A percentile compares a stretch with the other conserved stretches of the same genome.
These are phyloP conservation scores for Sabatieria punctata DNA, from an alignment of 2,888 invertebrate genomes.

Conservation along the genomic window DNA sequence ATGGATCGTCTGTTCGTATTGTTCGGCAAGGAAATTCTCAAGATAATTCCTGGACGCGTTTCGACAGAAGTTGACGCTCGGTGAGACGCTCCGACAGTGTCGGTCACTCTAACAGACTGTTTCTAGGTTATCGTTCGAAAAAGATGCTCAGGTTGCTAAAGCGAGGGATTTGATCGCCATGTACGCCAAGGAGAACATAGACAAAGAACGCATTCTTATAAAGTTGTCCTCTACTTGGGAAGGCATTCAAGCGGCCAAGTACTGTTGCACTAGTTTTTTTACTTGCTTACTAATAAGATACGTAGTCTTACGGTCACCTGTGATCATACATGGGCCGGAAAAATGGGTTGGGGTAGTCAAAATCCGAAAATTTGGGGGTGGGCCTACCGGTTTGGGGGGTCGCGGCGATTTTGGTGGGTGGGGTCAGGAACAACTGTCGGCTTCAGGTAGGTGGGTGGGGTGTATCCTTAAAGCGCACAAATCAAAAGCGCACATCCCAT, in stretches of 20 bases:
- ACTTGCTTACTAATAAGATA: too few species aligned
- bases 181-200: slow-evolving; percentile 72
- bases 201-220: slow-evolving; percentile 80
- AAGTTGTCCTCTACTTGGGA: slow-evolving; percentile 99
- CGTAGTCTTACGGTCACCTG: too few species aligned
- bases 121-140: slow-evolving; percentile 75
- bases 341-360: too few species aligned
- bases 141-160: slow-evolving; percentile 69
- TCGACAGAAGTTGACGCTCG: slow-evolving; percentile 91
- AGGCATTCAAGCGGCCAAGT: slow-evolving; percentile 93
- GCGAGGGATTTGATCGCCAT: slow-evolving; percentile 69
- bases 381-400: too few species aligned
- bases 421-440: too few species aligned
- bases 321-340: too few species aligned
- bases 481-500: too few species aligned
- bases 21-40: slow-evolving; percentile 90
- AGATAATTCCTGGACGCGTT: slow-evolving; percentile 89
- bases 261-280: slow-evolving; percentile 31
- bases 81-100: slow-evolving; percentile 34
- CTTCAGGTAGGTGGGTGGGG: too few species aligned
- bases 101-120: background rate
- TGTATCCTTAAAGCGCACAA: too few species aligned
- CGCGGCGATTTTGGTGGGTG: too few species aligned
- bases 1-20: slow-evolving; percentile 84
- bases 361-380: too few species aligned